Percentiles rank a stretch among this genome's conserved stretches.
These are phyloP conservation scores for Trichoplusia ni DNA, from an alignment of 1,140 invertebrate species.

Conservation along the genomic window DNA sequence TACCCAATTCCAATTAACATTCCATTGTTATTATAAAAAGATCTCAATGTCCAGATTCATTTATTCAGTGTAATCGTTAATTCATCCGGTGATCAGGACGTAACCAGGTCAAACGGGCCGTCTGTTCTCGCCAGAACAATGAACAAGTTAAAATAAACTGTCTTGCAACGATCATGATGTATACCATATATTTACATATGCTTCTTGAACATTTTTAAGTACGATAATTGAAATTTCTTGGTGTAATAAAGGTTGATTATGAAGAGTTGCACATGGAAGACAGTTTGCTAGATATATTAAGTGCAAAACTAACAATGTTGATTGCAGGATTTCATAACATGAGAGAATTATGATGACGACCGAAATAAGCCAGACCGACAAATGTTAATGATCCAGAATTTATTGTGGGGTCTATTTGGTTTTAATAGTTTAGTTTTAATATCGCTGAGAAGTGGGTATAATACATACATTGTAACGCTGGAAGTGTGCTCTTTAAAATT, in stretches of 20 bases:
- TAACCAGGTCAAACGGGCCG: slow-evolving; percentile 25
- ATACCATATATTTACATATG: slow-evolving; percentile 30
- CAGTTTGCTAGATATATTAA: slow-evolving; percentile 15
- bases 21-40: too few relatives aligned
- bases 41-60: slow-evolving; percentile 1
- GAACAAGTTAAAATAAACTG: slow-evolving; percentile 35
- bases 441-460: too few relatives aligned
- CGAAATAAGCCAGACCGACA: slow-evolving; percentile 13
- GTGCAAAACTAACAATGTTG: slow-evolving; percentile 24
- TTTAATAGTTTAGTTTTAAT: too few relatives aligned
- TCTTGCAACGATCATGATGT: slow-evolving; percentile 31
- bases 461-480: too few relatives aligned
- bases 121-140: slow-evolving; percentile 28
- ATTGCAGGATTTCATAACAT: slow-evolving; percentile 18
- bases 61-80: slow-evolving; percentile 11
- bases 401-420: background rate
- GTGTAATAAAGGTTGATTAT: background rate
- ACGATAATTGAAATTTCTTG: background rate
- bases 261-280: slow-evolving; percentile 18
- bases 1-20: too few relatives aligned
- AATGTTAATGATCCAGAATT: background rate
- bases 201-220: background rate
- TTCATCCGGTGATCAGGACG: slow-evolving; percentile 1
- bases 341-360: slow-evolving; percentile 14
- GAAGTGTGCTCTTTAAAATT: too few relatives aligned